These are phyloP conservation scores for Potorous gilbertii DNA, from an alignment of 2,797 vertebrate genomes.

Conservation along the genomic window DNA sequence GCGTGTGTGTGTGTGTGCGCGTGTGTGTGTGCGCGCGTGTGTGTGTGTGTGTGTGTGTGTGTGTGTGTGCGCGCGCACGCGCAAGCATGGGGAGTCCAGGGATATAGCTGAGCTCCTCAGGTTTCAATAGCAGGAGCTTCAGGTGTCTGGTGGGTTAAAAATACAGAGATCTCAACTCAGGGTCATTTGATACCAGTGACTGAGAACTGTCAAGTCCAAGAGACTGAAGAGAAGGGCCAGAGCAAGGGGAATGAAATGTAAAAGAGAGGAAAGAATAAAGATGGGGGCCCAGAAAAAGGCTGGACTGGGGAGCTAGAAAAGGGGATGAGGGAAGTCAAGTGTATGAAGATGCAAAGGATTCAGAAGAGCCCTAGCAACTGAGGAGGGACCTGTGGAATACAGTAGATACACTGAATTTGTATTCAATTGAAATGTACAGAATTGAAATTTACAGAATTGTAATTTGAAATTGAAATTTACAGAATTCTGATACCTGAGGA, in stretches of 20 bases:
- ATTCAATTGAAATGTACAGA: not conserved
- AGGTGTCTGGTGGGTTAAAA: conserved; percentile 81
- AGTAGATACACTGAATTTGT: not conserved
- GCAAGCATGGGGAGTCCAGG: conserved; percentile 16
- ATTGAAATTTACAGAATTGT: not conserved
- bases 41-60: too few species aligned
- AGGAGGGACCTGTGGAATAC: not conserved
- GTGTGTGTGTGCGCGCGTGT: too few species aligned
- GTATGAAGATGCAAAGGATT: not conserved
- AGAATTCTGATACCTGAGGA: not conserved
- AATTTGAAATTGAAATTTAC: not conserved
- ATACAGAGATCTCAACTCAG: conserved; percentile 75
- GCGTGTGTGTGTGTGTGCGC: not conserved
- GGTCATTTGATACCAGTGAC: conserved; percentile 73
- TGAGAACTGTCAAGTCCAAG: conserved; percentile 38
- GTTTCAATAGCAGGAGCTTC: conserved; percentile 72
- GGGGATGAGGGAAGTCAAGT: not conserved
- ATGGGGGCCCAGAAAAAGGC: too few species aligned
- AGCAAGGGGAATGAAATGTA: not conserved
- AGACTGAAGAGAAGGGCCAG: conserved; percentile 35
- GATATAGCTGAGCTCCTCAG: conserved; percentile 59
- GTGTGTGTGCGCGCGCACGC: too few species aligned
- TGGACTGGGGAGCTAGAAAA: conserved; percentile 4
- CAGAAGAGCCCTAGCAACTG: not conserved
- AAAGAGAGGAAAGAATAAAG: not conserved